Evolutionary conservation across 2,888 invertebrate species (phyloP), one percentile per base, ranked within the genome.

Genomic region (Diabrotica balteata): DNA sequence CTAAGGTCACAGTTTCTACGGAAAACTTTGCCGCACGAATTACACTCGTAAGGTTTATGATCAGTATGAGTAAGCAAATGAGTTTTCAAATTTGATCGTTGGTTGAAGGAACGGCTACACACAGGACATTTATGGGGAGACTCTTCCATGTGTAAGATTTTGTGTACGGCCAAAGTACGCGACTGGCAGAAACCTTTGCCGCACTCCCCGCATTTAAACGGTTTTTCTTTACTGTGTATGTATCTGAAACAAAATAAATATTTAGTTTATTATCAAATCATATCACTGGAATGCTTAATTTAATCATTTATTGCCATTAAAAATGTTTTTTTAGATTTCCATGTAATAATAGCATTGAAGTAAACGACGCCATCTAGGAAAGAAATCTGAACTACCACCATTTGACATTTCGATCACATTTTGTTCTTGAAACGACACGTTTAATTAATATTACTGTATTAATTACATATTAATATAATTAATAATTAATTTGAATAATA

Each of bases 121-220:
- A 95, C 92, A 9, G 94, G 93, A 78, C 96, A 96, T 81, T 96
- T 96, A 84, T 96, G 96, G 0, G 96, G 95, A 8, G 95, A 94
- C 83, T 96, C 95, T 84, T 96, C 95, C 89, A 94, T 89, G 82
- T 97, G 97, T 49, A 96, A 89, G 74, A 96, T 95, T 84, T 94
- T 94, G 86, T 98, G 98, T 1, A 98, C 97, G 1, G 97, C 97
- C 77, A 98, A 86, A 0, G 98, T 98, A 59, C 98, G 88, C 22
- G 96, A 95, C 82, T 98, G 98, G 83, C 98, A 99, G 86, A 99
- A 98, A 4, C 98, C 98, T 86, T 98, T 98, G 58, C 97, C 97
- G 84, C 98, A 98, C 78, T 97, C 95, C 2, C 89, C 90, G 84
- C 98, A 99, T 82, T 97, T 98, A 86, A 98, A 98, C 0, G 98